These are phyloP conservation scores for Cryptosula pallasiana DNA, from an alignment of 2,888 invertebrate genomes.

Conservation along the genomic window DNA sequence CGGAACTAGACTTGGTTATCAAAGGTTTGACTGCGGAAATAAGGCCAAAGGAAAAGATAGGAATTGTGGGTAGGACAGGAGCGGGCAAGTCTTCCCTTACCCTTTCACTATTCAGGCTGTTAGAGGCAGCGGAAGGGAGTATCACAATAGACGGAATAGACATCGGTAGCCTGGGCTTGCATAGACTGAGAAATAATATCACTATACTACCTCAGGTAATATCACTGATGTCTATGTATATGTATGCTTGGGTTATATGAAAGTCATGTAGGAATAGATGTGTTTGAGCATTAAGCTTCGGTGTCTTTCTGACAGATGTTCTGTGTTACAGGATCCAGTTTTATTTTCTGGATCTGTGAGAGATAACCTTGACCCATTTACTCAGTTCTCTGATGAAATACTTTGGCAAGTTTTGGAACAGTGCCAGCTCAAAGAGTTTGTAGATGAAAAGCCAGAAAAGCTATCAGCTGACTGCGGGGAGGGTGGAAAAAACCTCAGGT, in stretches of 20 bases:
- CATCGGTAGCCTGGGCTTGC: constrained; percentile 41
- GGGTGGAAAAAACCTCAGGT: constrained; percentile 35
- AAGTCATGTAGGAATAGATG: too few relatives aligned
- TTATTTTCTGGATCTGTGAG: constrained; percentile 33
- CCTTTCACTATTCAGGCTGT: constrained; percentile 42
- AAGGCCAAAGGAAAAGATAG: constrained; percentile 41
- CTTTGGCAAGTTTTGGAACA: constrained; percentile 50
- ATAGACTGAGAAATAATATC: constrained; percentile 49
- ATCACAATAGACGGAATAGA: constrained; percentile 41
- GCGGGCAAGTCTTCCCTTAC: constrained; percentile 48
- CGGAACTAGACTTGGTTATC: constrained; percentile 46
- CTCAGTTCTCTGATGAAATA: constrained; percentile 41
- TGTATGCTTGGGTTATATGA: too few relatives aligned
- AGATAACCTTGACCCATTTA: constrained; percentile 52
- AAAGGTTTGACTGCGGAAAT: constrained; percentile 40
- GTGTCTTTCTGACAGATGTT: too few relatives aligned
- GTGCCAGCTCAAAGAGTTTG: constrained; percentile 48
- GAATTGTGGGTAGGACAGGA: constrained; percentile 36
- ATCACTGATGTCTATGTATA: too few relatives aligned
- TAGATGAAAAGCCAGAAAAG: constrained; percentile 36
- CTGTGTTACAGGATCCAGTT: background rate
- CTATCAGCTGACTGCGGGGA: constrained; percentile 47
- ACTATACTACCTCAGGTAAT: constrained; percentile 55
- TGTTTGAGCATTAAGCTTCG: too few relatives aligned
- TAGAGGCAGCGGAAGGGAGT: constrained; percentile 39